phyloP scores from a whole-genome alignment of 1,140 invertebrate species.

The Anoplolepis gracilipes region DNA sequence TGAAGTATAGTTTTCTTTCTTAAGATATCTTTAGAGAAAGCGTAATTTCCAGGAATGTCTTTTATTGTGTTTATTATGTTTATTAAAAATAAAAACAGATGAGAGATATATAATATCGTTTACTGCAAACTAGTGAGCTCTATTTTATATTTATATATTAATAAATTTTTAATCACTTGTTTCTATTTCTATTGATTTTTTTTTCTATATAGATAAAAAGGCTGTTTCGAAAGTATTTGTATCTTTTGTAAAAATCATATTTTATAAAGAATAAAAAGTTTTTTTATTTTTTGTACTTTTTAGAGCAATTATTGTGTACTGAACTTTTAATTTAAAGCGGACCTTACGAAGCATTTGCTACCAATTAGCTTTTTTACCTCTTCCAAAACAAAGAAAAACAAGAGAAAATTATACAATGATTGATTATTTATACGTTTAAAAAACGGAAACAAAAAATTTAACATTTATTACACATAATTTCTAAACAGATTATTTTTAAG shows the following conservation, averaged over 20 bases:
- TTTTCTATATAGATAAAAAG: neutral
- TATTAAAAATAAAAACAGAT: no score
- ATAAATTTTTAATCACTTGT: neutral
- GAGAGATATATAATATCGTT: neutral
- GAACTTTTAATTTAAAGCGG: conserved; percentile 15
- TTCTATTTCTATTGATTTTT: neutral
- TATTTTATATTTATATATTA: neutral
- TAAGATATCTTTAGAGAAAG: no score
- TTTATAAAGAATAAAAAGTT: neutral
- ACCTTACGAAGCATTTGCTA: conserved; percentile 10
- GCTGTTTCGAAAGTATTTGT: neutral
- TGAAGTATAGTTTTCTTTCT: neutral
- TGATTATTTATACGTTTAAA: neutral
- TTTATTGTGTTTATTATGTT: no score
- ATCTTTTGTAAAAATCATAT: neutral
- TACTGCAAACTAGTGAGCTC: neutral
- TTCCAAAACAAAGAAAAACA: neutral
- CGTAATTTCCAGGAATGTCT: no score
- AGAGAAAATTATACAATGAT: neutral
- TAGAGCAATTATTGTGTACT: neutral
- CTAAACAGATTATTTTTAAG: no score
- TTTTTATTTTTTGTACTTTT: conserved; percentile 10
- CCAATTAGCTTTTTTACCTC: neutral
- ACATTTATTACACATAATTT: no score
- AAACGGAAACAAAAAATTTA: neutral